A percentile compares a stretch with the other conserved stretches of the same genome.
These are phyloP conservation scores for Alfaro cultratus DNA, from an alignment of 2,797 vertebrate genomes.

Conservation along the genomic window DNA sequence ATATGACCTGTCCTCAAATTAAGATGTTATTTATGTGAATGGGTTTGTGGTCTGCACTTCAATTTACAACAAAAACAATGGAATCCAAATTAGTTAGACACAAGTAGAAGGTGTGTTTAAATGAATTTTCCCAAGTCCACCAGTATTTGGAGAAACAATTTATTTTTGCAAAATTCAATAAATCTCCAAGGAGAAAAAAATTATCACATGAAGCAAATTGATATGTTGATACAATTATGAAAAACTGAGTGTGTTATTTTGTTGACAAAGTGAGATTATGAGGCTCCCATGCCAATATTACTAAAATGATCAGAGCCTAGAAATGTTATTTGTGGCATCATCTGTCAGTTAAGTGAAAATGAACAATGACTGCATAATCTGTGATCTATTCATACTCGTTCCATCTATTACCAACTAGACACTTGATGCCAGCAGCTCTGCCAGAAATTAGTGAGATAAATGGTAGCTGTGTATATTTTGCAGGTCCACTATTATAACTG, in stretches of 20 bases:
- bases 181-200: slow-evolving; percentile 35
- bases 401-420: slow-evolving; percentile 56
- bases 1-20: neutral
- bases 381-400: slow-evolving; percentile 65
- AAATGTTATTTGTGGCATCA: slow-evolving; percentile 49
- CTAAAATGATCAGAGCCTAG: slow-evolving; percentile 40
- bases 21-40: neutral
- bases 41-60: neutral
- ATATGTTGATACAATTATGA: slow-evolving; percentile 59
- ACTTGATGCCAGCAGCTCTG: slow-evolving; percentile 46
- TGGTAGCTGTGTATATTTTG: slow-evolving; percentile 46
- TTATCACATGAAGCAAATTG: slow-evolving; percentile 29
- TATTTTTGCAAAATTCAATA: slow-evolving; percentile 29
- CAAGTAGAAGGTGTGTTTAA: neutral
- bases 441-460: slow-evolving; percentile 52
- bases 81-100: neutral
- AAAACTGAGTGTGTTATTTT: slow-evolving; percentile 35
- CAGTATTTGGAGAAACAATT: neutral
- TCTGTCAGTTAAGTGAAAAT: slow-evolving; percentile 66
- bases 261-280: slow-evolving; percentile 38
- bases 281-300: slow-evolving; percentile 55
- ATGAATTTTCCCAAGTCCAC: slow-evolving; percentile 40
- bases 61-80: neutral
- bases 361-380: slow-evolving; percentile 61
- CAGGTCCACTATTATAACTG: slow-evolving; percentile 43